Evolutionary conservation across 2,888 invertebrate species (phyloP).

Genomic region (Philereme transversata): DNA sequence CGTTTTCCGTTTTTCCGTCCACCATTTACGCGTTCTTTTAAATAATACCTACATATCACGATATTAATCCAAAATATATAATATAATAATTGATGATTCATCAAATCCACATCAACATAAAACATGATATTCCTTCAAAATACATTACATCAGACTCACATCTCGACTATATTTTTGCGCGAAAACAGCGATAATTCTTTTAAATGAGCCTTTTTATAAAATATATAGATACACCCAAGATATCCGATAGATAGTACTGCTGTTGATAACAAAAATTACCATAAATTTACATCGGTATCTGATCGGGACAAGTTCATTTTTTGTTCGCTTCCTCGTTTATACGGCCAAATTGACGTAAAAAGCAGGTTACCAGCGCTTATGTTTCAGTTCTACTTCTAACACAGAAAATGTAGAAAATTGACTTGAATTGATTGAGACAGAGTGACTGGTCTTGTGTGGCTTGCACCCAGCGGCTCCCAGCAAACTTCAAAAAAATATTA

Average conservation of each 20-base stretch:
- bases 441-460: too few species aligned
- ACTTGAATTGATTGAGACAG: too few species aligned
- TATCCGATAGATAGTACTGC: constrained; percentile 18
- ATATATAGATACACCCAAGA: neutral
- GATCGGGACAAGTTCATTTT: constrained; percentile 35
- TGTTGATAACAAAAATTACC: constrained; percentile 46
- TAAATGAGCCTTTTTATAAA: constrained; percentile 19
- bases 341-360: neutral
- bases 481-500: too few species aligned
- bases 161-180: constrained; percentile 7
- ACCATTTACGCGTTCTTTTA: too few species aligned
- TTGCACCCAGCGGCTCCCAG: too few species aligned
- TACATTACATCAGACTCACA: neutral
- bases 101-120: too few species aligned
- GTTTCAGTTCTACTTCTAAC: neutral
- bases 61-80: too few species aligned
- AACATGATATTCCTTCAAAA: too few species aligned
- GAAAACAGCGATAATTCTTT: constrained; percentile 18
- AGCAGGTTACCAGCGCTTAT: neutral
- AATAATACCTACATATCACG: too few species aligned
- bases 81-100: too few species aligned
- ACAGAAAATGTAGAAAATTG: too few species aligned
- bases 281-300: constrained; percentile 43
- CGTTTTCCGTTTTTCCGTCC: too few species aligned
- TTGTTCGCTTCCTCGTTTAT: constrained; percentile 24